Percentiles rank a stretch among this genome's conserved stretches.
Conservation (phyloP, 2,888 invertebrate species). For the Sylvicola fuscatus region DNA sequence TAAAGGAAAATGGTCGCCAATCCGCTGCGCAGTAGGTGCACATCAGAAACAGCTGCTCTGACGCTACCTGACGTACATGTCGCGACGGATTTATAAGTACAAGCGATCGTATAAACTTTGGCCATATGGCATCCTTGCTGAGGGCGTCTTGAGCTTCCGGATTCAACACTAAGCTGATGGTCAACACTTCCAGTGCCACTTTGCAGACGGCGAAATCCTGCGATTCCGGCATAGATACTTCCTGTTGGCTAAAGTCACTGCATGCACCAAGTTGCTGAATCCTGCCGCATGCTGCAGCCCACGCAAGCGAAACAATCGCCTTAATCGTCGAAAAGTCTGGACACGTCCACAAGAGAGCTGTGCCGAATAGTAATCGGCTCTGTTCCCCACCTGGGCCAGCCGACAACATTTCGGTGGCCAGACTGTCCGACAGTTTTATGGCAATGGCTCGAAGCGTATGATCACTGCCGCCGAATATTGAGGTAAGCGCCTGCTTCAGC, state of each 20-base stretch:
- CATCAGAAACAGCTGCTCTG: conserved; percentile 22
- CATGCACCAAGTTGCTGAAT: conserved; percentile 44
- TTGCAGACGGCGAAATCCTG: conserved; percentile 57
- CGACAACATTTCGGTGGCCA: conserved; percentile 46
- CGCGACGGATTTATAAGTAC: conserved; percentile 65
- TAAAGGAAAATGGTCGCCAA: conserved; percentile 22
- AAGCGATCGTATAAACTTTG: conserved; percentile 71
- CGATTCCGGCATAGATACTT: conserved; percentile 35
- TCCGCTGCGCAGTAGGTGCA: conserved; percentile 26
- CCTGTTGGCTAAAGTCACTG: conserved; percentile 25
- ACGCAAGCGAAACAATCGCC: conserved; percentile 54
- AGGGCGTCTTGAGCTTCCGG: conserved; percentile 68
- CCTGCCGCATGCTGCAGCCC: conserved; percentile 56
- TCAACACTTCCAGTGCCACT: conserved; percentile 82
- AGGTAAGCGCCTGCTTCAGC: conserved; percentile 65
- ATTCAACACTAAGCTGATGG: conserved; percentile 73
- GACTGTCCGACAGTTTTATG: conserved; percentile 56
- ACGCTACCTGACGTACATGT: conserved; percentile 29
- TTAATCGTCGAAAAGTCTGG: conserved; percentile 53
- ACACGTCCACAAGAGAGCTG: conserved; percentile 42
- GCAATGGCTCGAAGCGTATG: conserved; percentile 68
- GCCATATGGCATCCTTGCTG: conserved; percentile 67
- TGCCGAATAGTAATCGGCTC: conserved; percentile 29
- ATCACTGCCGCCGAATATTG: conserved; percentile 64
- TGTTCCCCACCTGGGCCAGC: conserved; percentile 28